Evolutionary conservation across 2,888 invertebrate species (phyloP), one percentile per base, ranked within the genome.

Genomic region (Nomada fucata): DNA sequence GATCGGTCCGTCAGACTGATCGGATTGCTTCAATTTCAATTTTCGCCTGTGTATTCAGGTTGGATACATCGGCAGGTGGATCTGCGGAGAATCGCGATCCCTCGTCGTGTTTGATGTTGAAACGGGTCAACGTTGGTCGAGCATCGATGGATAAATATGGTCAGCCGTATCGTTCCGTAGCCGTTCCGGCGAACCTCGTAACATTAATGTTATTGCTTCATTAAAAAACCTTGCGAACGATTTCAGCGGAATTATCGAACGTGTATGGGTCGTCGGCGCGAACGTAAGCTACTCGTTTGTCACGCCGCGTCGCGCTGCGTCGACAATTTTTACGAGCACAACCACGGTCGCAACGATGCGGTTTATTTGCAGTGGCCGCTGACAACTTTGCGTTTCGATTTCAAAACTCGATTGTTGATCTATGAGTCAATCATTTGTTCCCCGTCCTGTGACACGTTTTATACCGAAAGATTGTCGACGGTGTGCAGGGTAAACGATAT

Each of bases 11-110:
- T 78, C 80, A 78, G 79, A 64, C 59, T 55, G 68, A 59, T 47
- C 65, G 55, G 80, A 57, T 64, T 73, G 78, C 59, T 60, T 70
- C 86, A 59, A 77, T 86, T 86, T 86, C 86, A 79, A 83, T 84
- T 76, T 70, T 68, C 73, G 47, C 13, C 26, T 59, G 76, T 76
- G 64, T 55, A 65, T 60, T 65, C 53, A 67, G 72, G 59, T 70
- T 60, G 55, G 64, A 81, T 76, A 69, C 60, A 67, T 74, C 13
- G 26, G 18, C 57, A 65, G 52, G 36, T 53, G 71, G 68, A 72
- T 71, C 70, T 72, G 60, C 60, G 13, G 84, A 36, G 76, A 79
- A 72, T 83, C 44, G 60, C 59, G 81, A 73, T 42, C 57, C 60
- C 71, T 61, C 52, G 36, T 11, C 29, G 71, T 61, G 70, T 75